Evolutionary conservation across 2,113 vertebrate species (phyloP).

Genomic region (Nicator chloris): DNA sequence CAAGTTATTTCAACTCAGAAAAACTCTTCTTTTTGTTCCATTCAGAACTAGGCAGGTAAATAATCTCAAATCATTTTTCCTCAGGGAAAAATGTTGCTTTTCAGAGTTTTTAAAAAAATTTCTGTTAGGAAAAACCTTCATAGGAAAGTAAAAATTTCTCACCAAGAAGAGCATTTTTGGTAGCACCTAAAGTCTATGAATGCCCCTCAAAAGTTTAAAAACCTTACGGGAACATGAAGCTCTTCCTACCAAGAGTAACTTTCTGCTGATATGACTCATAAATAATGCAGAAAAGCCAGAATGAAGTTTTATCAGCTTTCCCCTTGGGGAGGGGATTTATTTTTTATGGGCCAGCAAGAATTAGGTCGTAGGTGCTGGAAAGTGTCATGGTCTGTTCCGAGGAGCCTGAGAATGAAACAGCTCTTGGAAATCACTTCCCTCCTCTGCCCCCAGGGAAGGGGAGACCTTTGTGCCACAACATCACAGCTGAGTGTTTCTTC

Average conservation of each 20-base stretch:
- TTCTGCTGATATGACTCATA: neutral
- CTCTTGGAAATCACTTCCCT: neutral
- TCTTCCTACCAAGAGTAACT: neutral
- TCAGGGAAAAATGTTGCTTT: neutral
- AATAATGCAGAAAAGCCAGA: neutral
- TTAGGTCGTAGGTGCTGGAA: neutral
- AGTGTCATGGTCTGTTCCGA: rapidly evolving
- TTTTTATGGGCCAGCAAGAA: neutral
- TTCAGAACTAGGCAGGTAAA: neutral
- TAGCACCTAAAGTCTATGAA: neutral
- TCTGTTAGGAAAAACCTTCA: neutral
- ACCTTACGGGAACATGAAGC: neutral
- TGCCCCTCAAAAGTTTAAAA: neutral
- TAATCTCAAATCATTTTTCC: neutral
- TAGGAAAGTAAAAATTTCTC: neutral
- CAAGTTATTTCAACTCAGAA: neutral
- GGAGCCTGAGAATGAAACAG: neutral
- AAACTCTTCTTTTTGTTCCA: neutral
- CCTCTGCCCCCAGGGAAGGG: neutral
- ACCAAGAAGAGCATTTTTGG: neutral
- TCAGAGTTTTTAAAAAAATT: neutral
- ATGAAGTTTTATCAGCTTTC: neutral
- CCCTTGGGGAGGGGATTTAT: neutral
- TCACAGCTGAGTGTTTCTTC: neutral
- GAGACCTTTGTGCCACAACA: neutral